Evolutionary conservation across 2,113 vertebrate genomes (phyloP), one percentile per base, ranked within the genome.

Genomic region (Ptilonorhynchus violaceus): DNA sequence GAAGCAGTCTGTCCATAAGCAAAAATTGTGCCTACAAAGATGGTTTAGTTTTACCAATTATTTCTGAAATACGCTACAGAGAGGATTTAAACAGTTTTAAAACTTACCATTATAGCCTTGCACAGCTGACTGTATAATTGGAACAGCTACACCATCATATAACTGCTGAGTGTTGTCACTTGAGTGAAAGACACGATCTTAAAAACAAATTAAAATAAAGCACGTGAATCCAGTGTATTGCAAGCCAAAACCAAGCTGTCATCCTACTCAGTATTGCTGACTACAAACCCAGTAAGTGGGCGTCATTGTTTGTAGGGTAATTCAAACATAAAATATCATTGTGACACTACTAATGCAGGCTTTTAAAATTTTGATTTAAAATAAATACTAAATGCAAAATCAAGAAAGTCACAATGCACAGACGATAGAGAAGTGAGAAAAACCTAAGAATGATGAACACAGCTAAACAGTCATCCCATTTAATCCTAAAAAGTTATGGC

Each of bases 1-100:
- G 99, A 99, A 22, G 99, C 99, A 4, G 99, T 99, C 89, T 99
- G 99, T 4, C 99, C 99, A 1, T 99, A 99, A 37, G 99, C 99
- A 98, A 99, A 99, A 97, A 99, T 98, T 4, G 99, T 99, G 42
- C 99, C 99, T 99, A 89, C 12, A 74, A 94, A 97, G 52, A 81
- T 25, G 15, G 81, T 96, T 44, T 59, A 39, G 6, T 56, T 44
- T 95, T 84, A 86, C 9, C 25, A 50, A 21, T 35, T 53, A n/a
- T 15, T 24, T 53, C 27, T 16, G 20, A 64, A 39, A 46, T 39
- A 33, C 50, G 28, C 25, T 59, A 44, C 21, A 74, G 56, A 52
- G 8, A 50, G 13, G 28, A 62, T 56, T 73, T 72, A 53, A 89
- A 82, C 19, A 11, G 14, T 59, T 52, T 42, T 46, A 88, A 88